Percentiles rank a stretch among this genome's conserved stretches.
phyloP scores from a whole-genome alignment of 1,140 invertebrate genomes.

The Brachionus calyciflorus region DNA sequence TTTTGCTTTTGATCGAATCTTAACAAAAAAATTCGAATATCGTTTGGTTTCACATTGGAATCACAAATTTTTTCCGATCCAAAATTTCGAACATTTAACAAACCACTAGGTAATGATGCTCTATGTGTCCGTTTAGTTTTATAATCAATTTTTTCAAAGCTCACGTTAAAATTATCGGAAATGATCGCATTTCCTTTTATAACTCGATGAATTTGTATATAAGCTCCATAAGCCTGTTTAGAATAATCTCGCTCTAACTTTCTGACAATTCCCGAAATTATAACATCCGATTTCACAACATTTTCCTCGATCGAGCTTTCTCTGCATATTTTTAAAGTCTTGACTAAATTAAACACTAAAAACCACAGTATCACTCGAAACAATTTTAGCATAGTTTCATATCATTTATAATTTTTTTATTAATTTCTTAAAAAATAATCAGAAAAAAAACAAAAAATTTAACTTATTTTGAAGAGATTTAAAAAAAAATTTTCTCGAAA shows the following conservation, averaged over 20 bases:
- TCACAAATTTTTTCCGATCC: slow-evolving; percentile 7
- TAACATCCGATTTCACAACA: background rate
- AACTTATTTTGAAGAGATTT: too few relatives aligned
- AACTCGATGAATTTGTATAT: background rate
- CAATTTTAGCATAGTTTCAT: background rate
- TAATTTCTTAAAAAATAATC: background rate
- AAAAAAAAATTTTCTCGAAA: background rate
- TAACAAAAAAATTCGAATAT: slow-evolving; percentile 20
- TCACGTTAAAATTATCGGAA: background rate
- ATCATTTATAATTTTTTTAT: slow-evolving; percentile 23
- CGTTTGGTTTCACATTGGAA: background rate
- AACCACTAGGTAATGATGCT: background rate
- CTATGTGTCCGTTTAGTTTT: background rate
- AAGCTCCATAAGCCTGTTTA: background rate
- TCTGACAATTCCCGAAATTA: background rate
- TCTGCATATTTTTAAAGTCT: background rate
- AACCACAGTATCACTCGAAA: background rate
- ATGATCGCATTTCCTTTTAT: background rate
- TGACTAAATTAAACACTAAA: background rate
- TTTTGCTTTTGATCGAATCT: background rate
- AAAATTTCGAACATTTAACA: slow-evolving; percentile 3
- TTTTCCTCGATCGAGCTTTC: background rate
- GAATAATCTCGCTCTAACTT: background rate
- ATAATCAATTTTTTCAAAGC: background rate
- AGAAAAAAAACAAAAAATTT: background rate